Base-by-base conservation (phyloP, 2,113 vertebrate genomes). In the Alexandromys fortis region DNA sequence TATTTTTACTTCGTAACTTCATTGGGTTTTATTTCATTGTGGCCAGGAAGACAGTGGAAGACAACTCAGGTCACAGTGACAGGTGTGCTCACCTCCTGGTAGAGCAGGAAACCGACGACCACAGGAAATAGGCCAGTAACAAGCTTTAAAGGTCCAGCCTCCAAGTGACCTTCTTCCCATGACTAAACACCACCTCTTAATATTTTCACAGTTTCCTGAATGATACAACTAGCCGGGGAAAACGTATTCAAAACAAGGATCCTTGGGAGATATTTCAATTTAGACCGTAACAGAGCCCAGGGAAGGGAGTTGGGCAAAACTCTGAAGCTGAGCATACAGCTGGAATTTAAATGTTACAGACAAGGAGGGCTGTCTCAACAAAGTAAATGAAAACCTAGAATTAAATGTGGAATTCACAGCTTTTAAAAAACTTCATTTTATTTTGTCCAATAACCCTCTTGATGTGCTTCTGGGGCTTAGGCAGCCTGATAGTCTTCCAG, bases 371-470 rank as follows among this genome's bases (percentile, higher is more conserved):
- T 55, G 6, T 77, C 2, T 85, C n/a, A 49, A 9, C 21, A 4
- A 0, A 21, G 77, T 47, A 61, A 89, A 67, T 19, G 45, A 38
- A 78, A 33, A 33, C 68, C 2, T 16, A 78, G 21, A 42, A 65
- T 11, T 17, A 47, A 87, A 5, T 3, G 2, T 5, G n/a, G 21
- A 24, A 75, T 76, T 89, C 38, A 10, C 7, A 28, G 58, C 63
- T 86, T 89, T 89, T 7, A 82, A 65, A 95, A 92, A 61, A 35
- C 52, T 89, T 65, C 17, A 86, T 7, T 83, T 83, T 30, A 90
- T 73, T 91, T 38, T 91, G 28, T n/a, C 61, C 45, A 55, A 2
- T 52, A 86, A 88, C 7, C 19, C 17, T 21, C 38, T 55, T 81
- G 55, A 86, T 77, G 65, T 82, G 75, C 28, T 42, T 33, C 68